Conservation (phyloP, 2,888 invertebrate species). For the Lithophane semibrunnea region DNA sequence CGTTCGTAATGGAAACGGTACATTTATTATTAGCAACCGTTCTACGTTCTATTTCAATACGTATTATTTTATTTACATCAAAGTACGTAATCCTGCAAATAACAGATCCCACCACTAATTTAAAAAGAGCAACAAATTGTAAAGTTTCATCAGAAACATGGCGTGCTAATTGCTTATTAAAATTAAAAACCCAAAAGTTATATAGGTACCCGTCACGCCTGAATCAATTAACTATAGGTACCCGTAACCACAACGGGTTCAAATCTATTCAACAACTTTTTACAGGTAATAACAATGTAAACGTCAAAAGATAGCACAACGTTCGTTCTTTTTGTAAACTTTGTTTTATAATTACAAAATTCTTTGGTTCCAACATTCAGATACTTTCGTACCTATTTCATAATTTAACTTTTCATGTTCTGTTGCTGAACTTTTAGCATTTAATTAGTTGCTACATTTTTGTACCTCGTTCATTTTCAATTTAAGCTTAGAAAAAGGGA, state of each 20-base stretch:
- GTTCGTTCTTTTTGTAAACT: constrained; percentile 26
- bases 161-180: constrained; percentile 15
- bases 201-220: too few relatives aligned
- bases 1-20: neutral
- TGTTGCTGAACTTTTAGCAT: constrained; percentile 25
- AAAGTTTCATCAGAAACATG: neutral
- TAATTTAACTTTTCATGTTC: constrained; percentile 23
- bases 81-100: neutral
- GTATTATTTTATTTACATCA: neutral
- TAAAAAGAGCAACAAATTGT: neutral
- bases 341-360: constrained; percentile 35
- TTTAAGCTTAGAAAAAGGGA: neutral
- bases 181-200: constrained; percentile 15
- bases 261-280: constrained; percentile 23
- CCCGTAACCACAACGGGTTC: neutral
- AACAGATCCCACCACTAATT: neutral
- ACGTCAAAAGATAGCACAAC: constrained; percentile 18
- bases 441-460: constrained; percentile 33
- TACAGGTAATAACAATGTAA: constrained; percentile 23
- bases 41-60: neutral
- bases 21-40: neutral
- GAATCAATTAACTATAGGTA: too few relatives aligned
- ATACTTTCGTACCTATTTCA: constrained; percentile 17
- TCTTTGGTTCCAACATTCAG: constrained; percentile 32
- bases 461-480: constrained; percentile 15